Evolutionary conservation across 2,113 vertebrate species (phyloP), one percentile per base, ranked within the genome.

Genomic region (Falcunculus frontatus): DNA sequence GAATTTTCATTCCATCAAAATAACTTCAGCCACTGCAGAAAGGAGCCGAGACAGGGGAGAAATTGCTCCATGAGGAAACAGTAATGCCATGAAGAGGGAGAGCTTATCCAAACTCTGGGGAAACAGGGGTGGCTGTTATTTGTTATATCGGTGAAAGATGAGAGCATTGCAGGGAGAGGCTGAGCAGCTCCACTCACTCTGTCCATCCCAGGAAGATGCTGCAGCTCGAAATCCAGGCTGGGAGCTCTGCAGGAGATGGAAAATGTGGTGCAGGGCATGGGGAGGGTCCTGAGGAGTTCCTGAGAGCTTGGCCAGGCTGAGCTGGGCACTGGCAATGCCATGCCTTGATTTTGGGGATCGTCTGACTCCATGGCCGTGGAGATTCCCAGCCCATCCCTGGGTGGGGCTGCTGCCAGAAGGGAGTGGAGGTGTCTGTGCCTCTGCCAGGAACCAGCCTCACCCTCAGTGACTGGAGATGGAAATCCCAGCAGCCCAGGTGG

Each of bases 191-290:
- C 0, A 0, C 7, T 62, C 20, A 3, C 39, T 27, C 11, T 30
- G 3, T 0, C 0, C 37, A 22, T 8, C 60, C 62, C 59, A 47
- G 72, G 53, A 39, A 15, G 16, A 8, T 16, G 18, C 47, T 39
- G 42, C 63, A 37, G 46, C 10, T 5, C 44, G 35, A 47, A 20
- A 4, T 6, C 13, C 27, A 32, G 44, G 23, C 7, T 33, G 44
- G 69, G 47, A 75, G 12, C n/a, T 23, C 10, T 75, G 60, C 30
- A 37, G 80, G 32, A 6, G 46, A 17, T 32, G 50, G 46, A 16
- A 17, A 29, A 0, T 0, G 0, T 7, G 53, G 47, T 6, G 13
- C 22, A 29, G 70, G n/a, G 42, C 16, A 20, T 10, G 29, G 37
- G 11, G 53, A 74, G 23, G 7, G 17, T 3, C 37, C 11, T 3